Conservation (phyloP, 2,888 invertebrate species). For the Agapostemon virescens region DNA sequence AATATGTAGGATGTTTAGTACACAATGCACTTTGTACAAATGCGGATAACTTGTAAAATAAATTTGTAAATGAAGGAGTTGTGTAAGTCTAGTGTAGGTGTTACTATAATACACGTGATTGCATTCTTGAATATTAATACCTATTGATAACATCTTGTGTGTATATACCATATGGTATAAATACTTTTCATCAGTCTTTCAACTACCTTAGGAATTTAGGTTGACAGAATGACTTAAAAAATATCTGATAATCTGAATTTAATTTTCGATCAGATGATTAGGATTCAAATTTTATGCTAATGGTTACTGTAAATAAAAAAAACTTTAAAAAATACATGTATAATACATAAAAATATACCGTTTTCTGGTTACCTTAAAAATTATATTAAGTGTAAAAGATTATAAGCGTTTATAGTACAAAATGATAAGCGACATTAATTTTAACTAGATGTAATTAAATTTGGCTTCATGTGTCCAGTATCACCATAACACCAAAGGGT, state of each 20-base stretch:
- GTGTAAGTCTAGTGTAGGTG: not conserved
- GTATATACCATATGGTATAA: constrained; percentile 25
- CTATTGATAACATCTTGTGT: constrained; percentile 5
- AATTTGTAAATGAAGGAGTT: constrained; percentile 17
- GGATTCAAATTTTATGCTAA: not conserved
- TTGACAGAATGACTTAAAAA: constrained; percentile 13
- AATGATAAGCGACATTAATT: constrained; percentile 22
- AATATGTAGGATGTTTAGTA: constrained; percentile 23
- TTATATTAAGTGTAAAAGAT: not conserved
- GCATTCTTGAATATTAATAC: not conserved
- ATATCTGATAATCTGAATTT: not conserved
- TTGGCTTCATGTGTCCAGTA: constrained; percentile 92
- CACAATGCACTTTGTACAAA: constrained; percentile 19
- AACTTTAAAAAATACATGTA: constrained; percentile 8
- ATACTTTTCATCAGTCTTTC: constrained; percentile 28
- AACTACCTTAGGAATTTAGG: constrained; percentile 12
- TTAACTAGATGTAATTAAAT: constrained; percentile 81
- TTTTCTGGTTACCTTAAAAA: constrained; percentile 13
- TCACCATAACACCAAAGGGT: constrained; percentile 91
- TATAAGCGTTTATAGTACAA: constrained; percentile 28
- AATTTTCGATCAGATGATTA: not conserved
- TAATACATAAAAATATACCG: constrained; percentile 13
- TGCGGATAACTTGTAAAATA: not conserved
- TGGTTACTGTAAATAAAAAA: not conserved
- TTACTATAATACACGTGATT: constrained; percentile 15